These are phyloP conservation scores for Enteromius viviparus DNA, from an alignment of 2,797 vertebrate genomes.

Conservation along the genomic window DNA sequence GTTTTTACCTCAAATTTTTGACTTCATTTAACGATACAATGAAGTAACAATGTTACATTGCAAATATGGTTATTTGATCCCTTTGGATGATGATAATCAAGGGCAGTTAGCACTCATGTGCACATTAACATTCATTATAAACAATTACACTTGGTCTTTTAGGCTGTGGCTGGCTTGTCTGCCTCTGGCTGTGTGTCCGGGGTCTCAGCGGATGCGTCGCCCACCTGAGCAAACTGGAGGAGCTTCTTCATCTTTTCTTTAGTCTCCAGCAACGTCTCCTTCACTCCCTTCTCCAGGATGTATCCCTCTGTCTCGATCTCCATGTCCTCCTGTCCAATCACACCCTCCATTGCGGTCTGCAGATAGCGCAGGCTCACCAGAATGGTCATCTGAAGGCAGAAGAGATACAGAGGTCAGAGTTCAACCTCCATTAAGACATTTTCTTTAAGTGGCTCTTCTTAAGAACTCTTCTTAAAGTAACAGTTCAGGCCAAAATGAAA, in stretches of 20 bases:
- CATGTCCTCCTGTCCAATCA: conserved; percentile 76
- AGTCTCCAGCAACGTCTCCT: conserved; percentile 76
- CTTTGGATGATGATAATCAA: conserved; percentile 34
- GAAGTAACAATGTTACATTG: conserved; percentile 3
- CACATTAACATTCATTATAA: conserved; percentile 13
- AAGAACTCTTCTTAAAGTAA: neutral
- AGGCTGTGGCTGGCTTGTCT: conserved; percentile 68
- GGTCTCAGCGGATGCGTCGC: conserved; percentile 41
- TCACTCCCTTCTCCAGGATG: conserved; percentile 81
- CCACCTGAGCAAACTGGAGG: conserved; percentile 70
- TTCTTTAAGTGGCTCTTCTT: neutral
- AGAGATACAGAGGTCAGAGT: neutral
- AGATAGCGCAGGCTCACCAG: conserved; percentile 83
- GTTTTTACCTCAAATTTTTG: conserved; percentile 8
- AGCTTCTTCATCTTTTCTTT: conserved; percentile 63
- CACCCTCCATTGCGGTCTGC: conserved; percentile 84
- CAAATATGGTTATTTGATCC: conserved; percentile 7
- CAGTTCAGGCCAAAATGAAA: neutral
- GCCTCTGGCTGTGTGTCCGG: conserved; percentile 52
- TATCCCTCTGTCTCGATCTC: conserved; percentile 83
- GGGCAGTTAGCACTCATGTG: conserved; percentile 3
- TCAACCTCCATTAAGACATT: neutral
- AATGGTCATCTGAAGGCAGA: conserved; percentile 73
- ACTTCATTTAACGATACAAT: conserved; percentile 6
- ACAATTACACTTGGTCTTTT: conserved; percentile 59